phyloP scores from a whole-genome alignment of 2,888 invertebrate genomes.

The Coenonympha glycerion region DNA sequence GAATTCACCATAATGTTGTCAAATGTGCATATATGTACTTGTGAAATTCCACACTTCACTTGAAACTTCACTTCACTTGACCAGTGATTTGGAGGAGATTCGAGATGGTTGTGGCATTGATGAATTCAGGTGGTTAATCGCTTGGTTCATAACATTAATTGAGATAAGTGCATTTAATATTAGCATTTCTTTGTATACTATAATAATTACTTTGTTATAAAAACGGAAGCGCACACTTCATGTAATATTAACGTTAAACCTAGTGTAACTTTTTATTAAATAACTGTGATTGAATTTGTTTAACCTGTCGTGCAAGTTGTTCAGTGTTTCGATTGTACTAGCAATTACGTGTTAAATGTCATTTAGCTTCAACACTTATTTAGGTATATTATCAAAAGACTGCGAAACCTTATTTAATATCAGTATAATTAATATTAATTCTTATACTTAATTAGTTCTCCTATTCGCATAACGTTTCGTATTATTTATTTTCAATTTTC shows the following conservation, averaged over 20 bases:
- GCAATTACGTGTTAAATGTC: constrained; percentile 1
- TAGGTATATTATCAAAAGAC: constrained; percentile 11
- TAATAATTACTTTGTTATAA: background rate
- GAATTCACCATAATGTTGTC: no score
- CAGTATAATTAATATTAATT: constrained; percentile 7
- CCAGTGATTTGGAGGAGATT: no score
- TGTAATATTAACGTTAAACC: constrained; percentile 8
- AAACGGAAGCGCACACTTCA: constrained; percentile 14
- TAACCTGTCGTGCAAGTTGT: constrained; percentile 1
- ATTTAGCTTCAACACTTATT: constrained; percentile 9
- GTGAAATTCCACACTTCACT: no score
- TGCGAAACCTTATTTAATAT: constrained; percentile 13
- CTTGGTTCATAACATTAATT: background rate
- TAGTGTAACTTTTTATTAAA: constrained; percentile 9
- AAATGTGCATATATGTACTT: no score
- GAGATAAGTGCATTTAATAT: constrained; percentile 21
- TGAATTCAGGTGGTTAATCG: no score
- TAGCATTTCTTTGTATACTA: constrained; percentile 15
- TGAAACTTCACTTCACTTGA: no score
- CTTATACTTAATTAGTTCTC: constrained; percentile 15
- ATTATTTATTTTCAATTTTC: constrained; percentile 10
- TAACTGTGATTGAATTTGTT: constrained; percentile 14
- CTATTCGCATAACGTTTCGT: constrained; percentile 9
- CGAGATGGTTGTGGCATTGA: no score
- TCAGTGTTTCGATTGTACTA: constrained; percentile 3